phyloP scores from a whole-genome alignment of 2,113 vertebrate genomes.

The Grammomys surdaster region DNA sequence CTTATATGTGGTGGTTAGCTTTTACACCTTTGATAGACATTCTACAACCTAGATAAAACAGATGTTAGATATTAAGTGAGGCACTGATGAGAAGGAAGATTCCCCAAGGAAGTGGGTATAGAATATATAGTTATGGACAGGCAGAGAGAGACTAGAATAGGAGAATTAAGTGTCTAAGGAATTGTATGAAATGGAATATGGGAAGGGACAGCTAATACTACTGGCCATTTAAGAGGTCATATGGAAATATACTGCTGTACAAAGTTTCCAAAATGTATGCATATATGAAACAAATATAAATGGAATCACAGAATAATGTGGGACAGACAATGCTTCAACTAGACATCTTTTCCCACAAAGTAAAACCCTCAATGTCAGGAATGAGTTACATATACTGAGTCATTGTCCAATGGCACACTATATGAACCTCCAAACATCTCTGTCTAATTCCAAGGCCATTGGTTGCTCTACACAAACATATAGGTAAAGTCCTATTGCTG shows the following conservation, averaged over 20 bases:
- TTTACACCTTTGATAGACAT: not conserved
- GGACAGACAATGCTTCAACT: not conserved
- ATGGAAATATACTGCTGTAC: not conserved
- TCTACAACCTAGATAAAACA: not conserved
- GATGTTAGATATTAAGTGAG: not conserved
- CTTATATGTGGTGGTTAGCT: not conserved
- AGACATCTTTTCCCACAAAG: not conserved
- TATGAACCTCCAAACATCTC: not conserved
- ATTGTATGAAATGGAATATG: not conserved
- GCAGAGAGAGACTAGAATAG: not conserved
- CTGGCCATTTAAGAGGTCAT: not conserved
- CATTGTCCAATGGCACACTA: not conserved
- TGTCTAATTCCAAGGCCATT: not conserved
- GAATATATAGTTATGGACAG: not conserved
- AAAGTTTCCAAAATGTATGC: not conserved
- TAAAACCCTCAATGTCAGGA: not conserved
- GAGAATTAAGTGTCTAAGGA: not conserved
- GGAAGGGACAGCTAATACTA: too few relatives aligned
- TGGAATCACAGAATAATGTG: not conserved
- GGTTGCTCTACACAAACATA: not conserved
- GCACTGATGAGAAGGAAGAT: not conserved
- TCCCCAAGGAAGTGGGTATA: not conserved
- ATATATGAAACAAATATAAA: not conserved
- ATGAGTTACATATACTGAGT: not conserved
- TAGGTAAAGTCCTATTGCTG: not conserved